These are phyloP conservation scores for Cydia amplana DNA, from an alignment of 1,140 invertebrate species.

Conservation along the genomic window DNA sequence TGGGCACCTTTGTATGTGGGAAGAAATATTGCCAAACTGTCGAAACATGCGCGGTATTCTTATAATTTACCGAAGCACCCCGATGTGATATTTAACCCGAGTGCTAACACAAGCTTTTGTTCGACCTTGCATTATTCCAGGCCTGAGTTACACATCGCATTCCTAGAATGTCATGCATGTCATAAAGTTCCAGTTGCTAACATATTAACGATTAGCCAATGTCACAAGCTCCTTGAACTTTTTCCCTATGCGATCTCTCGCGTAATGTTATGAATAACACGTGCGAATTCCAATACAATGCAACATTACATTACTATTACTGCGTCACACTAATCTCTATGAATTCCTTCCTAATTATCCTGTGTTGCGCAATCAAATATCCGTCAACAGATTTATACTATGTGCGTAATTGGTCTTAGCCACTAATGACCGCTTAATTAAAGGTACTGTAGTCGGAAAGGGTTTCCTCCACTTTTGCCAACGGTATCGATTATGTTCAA, in stretches of 20 bases:
- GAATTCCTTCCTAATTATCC: constrained; percentile 52
- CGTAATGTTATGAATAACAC: constrained; percentile 43
- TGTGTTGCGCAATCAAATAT: constrained; percentile 34
- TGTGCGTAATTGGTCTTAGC: background rate
- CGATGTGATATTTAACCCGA: constrained; percentile 38
- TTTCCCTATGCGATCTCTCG: constrained; percentile 26
- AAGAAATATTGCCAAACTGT: constrained; percentile 56
- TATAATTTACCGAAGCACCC: constrained; percentile 58
- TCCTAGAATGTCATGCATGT: constrained; percentile 24
- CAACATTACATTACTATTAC: constrained; percentile 34
- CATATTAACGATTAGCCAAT: constrained; percentile 21
- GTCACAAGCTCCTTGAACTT: constrained; percentile 19
- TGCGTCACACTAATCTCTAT: constrained; percentile 46
- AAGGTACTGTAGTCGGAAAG: background rate
- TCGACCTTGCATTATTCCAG: constrained; percentile 24
- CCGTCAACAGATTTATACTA: constrained; percentile 5
- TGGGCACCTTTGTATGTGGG: constrained; percentile 48
- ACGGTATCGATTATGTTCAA: background rate
- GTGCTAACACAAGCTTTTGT: constrained; percentile 11
- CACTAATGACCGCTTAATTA: constrained; percentile 4
- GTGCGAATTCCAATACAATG: constrained; percentile 49
- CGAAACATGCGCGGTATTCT: constrained; percentile 45
- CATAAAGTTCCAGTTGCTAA: constrained; percentile 5
- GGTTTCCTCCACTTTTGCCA: constrained; percentile 9
- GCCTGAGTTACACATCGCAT: constrained; percentile 21